A percentile compares a stretch with the other conserved stretches of the same genome.
Evolutionary conservation across 2,888 invertebrate species (phyloP).

Genomic region (Eupithecia centaureata): DNA sequence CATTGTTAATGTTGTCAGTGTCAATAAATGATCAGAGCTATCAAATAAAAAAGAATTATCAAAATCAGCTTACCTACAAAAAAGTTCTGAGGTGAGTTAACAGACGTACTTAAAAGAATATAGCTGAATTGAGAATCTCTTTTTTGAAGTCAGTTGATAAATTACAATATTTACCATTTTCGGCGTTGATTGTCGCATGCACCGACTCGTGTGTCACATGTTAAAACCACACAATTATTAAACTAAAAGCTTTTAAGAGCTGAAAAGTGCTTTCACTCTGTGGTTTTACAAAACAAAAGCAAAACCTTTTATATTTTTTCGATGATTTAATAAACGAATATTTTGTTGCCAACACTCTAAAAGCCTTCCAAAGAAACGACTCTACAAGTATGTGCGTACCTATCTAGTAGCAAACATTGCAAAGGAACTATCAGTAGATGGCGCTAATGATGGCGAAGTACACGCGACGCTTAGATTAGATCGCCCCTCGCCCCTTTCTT

Average conservation of each 20-base stretch:
- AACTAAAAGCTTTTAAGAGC: background rate
- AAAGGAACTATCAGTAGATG: slow-evolving; percentile 64
- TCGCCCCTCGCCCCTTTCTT: slow-evolving; percentile 66
- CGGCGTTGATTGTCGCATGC: background rate
- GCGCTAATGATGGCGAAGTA: slow-evolving; percentile 71
- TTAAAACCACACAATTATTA: background rate
- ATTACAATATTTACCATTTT: background rate
- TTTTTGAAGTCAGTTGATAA: no score
- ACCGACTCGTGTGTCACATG: background rate
- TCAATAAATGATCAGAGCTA: no score
- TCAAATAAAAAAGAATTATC: no score
- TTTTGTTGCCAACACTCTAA: background rate
- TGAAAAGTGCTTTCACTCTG: background rate
- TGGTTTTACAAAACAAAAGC: slow-evolving; percentile 2
- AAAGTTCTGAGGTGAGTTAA: no score
- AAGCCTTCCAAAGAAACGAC: background rate
- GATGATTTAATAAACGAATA: slow-evolving; percentile 3
- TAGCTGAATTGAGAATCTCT: no score
- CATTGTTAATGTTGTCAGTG: no score
- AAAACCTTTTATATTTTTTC: background rate
- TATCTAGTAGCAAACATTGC: background rate
- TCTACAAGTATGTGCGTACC: background rate
- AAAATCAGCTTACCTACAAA: no score
- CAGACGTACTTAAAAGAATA: no score
- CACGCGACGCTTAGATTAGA: slow-evolving; percentile 80